Base-by-base conservation (phyloP, 2,888 invertebrate genomes). In the Lasioglossum morio region DNA sequence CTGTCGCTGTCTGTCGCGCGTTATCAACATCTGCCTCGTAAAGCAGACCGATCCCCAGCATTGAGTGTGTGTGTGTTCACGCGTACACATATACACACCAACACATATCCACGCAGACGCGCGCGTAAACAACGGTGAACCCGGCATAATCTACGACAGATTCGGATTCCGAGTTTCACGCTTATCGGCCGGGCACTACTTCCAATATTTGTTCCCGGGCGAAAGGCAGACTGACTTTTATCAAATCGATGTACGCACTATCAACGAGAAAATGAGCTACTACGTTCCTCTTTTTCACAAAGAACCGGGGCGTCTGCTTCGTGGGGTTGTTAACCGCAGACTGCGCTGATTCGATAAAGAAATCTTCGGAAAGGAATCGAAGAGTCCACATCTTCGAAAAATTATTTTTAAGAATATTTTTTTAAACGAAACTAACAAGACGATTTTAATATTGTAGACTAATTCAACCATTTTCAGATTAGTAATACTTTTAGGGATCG, bases 11-110 rank as follows among this genome's bases (percentile, higher is more conserved):
- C 88, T 88, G 89, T 88, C 86, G 86, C 72, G 73, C 86, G 89
- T 94, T 93, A 94, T 94, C 93, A 94, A 91, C 93, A 93, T 93
- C 93, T 93, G 93, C 91, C 89, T 93, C 90, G 93, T 92, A 93
- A 91, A 93, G 90, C 90, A 74, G 81, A 86, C 87, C 82, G 87
- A 79, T 84, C 87, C 86, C 87, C n/a, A n/a, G 23, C 4, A 10
- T 10, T 81, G 85, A 86, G 48, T 78, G 78, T 81, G 80, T 81
- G 80, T 72, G 77, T 74, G 66, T 84, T 63, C 82, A 76, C 16
- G 77, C 73, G 63, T 48, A 37, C 77, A 69, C 40, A 40, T 69
- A 70, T 69, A 23, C 78, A 57, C 63, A 69, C 72, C 57, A 10
- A 43, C 76, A 57, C 43, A 46, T 72, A 72, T 57, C 19, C 76